phyloP scores from a whole-genome alignment of 1,140 invertebrate genomes.

The Adoxophyes honmai region DNA sequence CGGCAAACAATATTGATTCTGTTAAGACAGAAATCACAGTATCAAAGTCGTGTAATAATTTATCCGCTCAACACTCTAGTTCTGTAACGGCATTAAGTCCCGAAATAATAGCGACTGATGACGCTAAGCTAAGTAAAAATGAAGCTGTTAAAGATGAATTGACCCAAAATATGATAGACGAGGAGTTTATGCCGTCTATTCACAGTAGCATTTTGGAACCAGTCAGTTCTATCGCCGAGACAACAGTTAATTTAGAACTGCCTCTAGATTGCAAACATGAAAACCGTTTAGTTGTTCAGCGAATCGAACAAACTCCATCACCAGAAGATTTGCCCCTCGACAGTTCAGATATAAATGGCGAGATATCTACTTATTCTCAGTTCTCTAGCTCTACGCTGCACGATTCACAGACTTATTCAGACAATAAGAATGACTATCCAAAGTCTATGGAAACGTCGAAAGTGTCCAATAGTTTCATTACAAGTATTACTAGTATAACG shows the following conservation, averaged over 20 bases:
- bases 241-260: slow-evolving; percentile 79
- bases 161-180: slow-evolving; percentile 48
- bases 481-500: slow-evolving; percentile 90
- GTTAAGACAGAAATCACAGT: not conserved
- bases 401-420: slow-evolving; percentile 74
- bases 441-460: slow-evolving; percentile 79
- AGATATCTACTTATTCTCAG: slow-evolving; percentile 72
- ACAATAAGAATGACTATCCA: slow-evolving; percentile 77
- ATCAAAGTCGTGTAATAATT: slow-evolving; percentile 11
- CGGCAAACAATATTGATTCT: not conserved
- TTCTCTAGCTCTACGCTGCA: slow-evolving; percentile 66
- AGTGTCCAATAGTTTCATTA: slow-evolving; percentile 85
- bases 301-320: slow-evolving; percentile 87
- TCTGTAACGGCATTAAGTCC: not conserved
- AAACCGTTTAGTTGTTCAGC: slow-evolving; percentile 55
- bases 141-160: slow-evolving; percentile 31
- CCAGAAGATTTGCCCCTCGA: slow-evolving; percentile 89
- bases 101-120: not conserved
- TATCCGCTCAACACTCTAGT: not conserved
- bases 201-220: slow-evolving; percentile 75
- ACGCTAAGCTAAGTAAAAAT: slow-evolving; percentile 14
- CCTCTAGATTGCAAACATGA: slow-evolving; percentile 73
- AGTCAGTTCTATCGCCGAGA: slow-evolving; percentile 73
- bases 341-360: slow-evolving; percentile 78
- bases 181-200: slow-evolving; percentile 74